phyloP scores from a whole-genome alignment of 2,888 invertebrate genomes.

The Drosophila merina region DNA sequence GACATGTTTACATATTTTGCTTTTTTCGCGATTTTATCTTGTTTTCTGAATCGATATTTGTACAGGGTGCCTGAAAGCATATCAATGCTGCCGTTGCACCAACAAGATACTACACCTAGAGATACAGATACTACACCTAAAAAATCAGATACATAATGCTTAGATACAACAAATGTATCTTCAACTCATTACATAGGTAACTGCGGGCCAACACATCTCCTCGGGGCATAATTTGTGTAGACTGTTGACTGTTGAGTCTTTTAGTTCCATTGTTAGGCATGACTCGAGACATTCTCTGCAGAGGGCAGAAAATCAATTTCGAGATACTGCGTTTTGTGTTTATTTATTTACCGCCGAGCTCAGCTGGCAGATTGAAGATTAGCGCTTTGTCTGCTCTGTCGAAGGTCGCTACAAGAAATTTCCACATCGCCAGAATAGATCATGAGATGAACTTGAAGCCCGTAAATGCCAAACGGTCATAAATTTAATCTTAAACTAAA shows the following conservation, averaged over 20 bases:
- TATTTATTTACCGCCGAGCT: conserved; percentile 42
- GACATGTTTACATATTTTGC: conserved; percentile 67
- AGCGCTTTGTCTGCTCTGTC: conserved; percentile 49
- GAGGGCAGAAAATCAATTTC: conserved; percentile 51
- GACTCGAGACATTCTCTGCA: conserved; percentile 11
- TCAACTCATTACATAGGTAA: conserved; percentile 41
- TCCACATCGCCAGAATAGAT: conserved; percentile 10
- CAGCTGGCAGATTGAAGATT: conserved; percentile 58
- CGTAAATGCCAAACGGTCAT: conserved; percentile 49
- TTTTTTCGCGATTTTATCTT: conserved; percentile 21
- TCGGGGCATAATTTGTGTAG: conserved; percentile 6
- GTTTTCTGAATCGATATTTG: conserved; percentile 63
- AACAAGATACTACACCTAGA: neutral
- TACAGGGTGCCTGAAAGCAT: conserved; percentile 61
- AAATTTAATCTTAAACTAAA: conserved; percentile 58
- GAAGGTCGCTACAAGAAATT: conserved; percentile 38
- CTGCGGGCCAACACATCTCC: conserved; percentile 9
- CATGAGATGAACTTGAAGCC: conserved; percentile 53
- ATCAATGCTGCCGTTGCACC: conserved; percentile 13
- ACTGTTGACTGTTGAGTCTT: conserved; percentile 16
- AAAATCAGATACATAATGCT: conserved; percentile 29
- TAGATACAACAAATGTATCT: conserved; percentile 30
- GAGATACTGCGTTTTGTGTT: conserved; percentile 48
- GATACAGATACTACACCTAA: conserved; percentile 11
- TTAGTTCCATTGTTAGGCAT: conserved; percentile 36